phyloP scores from a whole-genome alignment of 2,888 invertebrate genomes.

The Mesochorus sp. region DNA sequence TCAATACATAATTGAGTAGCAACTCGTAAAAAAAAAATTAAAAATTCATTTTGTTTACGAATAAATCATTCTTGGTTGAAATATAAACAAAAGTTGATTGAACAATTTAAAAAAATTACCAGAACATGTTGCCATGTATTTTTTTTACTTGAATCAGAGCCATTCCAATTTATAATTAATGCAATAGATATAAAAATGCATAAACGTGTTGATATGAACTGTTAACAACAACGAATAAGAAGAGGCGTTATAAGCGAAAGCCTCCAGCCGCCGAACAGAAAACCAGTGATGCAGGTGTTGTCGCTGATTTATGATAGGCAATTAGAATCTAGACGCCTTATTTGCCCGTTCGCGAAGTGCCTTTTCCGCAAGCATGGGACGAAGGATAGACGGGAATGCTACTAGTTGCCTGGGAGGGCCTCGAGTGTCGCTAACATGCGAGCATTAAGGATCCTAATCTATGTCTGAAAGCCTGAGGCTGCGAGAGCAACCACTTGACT shows the following conservation, averaged over 20 bases:
- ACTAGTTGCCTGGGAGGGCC: slow-evolving; percentile 43
- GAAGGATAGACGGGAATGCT: slow-evolving; percentile 40
- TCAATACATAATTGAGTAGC: too few relatives aligned
- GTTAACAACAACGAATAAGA: slow-evolving; percentile 9
- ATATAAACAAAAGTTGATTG: too few relatives aligned
- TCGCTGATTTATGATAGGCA: slow-evolving; percentile 81
- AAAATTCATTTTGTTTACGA: too few relatives aligned
- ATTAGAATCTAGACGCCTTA: slow-evolving; percentile 81
- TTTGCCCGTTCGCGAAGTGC: slow-evolving; percentile 73
- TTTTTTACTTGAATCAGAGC: too few relatives aligned
- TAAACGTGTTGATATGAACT: background rate
- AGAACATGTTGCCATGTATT: too few relatives aligned
- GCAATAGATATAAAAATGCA: background rate
- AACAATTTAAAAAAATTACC: too few relatives aligned
- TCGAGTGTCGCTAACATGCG: slow-evolving; percentile 78
- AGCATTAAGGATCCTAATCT: slow-evolving; percentile 79
- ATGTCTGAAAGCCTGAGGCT: slow-evolving; percentile 72
- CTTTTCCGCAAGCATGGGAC: slow-evolving; percentile 33
- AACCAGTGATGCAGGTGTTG: slow-evolving; percentile 80
- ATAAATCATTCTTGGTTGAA: too few relatives aligned
- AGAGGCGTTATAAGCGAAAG: slow-evolving; percentile 61
- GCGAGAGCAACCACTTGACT: slow-evolving; percentile 54
- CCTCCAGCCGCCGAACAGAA: slow-evolving; percentile 77
- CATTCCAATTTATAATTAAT: too few relatives aligned
- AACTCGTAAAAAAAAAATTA: too few relatives aligned